These are phyloP conservation scores for Potamarius usumacintae DNA, from an alignment of 2,113 vertebrate genomes.

Conservation along the genomic window DNA sequence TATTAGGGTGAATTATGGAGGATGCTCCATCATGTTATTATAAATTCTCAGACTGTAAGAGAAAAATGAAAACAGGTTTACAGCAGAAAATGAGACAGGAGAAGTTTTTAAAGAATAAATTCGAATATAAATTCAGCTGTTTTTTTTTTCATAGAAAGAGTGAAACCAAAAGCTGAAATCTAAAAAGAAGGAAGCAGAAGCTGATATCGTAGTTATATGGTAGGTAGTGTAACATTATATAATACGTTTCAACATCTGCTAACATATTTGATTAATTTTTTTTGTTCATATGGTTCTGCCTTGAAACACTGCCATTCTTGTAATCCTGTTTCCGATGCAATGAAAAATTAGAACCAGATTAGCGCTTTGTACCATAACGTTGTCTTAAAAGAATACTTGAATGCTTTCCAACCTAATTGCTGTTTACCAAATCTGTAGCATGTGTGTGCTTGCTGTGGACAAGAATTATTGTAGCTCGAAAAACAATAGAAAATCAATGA, in stretches of 20 bases:
- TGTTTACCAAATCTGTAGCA: constrained; percentile 9
- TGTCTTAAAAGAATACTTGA: not conserved
- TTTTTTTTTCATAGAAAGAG: not conserved
- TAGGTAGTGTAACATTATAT: no score
- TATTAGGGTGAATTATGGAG: not conserved
- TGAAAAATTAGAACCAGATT: constrained; percentile 3
- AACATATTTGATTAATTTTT: not conserved
- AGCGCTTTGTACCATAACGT: not conserved
- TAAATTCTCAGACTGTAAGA: not conserved
- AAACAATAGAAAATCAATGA: not conserved
- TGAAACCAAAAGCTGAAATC: not conserved
- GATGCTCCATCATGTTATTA: constrained; percentile 2
- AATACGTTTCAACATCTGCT: not conserved
- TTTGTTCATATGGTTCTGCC: not conserved
- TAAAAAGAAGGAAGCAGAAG: not conserved
- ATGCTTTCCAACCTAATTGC: not conserved
- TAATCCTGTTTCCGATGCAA: not conserved
- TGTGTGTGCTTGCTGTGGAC: not conserved
- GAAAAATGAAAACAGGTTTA: not conserved
- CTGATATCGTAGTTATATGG: not conserved
- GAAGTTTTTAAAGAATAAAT: not conserved
- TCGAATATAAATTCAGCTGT: not conserved
- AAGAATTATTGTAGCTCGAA: not conserved
- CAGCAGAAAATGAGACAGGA: not conserved
- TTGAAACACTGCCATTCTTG: not conserved